Evolutionary conservation across 1,140 invertebrate species (phyloP).

Genomic region (fruit fly (Drosophila melanogaster)): DNA sequence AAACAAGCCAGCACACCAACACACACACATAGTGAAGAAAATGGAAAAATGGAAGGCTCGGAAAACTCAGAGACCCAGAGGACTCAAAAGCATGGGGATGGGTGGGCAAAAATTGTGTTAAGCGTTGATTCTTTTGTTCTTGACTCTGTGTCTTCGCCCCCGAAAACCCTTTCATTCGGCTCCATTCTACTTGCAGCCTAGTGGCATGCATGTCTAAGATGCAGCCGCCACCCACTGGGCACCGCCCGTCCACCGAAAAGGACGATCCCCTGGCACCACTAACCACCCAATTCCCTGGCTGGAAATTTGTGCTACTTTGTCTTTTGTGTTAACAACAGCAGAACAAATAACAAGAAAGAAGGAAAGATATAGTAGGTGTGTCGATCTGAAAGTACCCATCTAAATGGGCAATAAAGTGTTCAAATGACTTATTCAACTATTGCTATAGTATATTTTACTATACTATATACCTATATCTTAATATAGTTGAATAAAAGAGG

Average conservation of each 20-base stretch:
- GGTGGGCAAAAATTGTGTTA: conserved; percentile 69
- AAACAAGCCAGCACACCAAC: neutral
- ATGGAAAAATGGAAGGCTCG: neutral
- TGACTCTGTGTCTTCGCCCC: conserved; percentile 49
- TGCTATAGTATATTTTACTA: too few relatives aligned
- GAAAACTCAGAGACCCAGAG: conserved; percentile 5
- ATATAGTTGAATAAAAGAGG: too few relatives aligned
- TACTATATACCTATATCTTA: too few relatives aligned
- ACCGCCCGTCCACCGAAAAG: neutral
- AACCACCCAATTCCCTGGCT: conserved; percentile 28
- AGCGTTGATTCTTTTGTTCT: conserved; percentile 81
- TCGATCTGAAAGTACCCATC: neutral
- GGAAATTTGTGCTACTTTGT: conserved; percentile 81
- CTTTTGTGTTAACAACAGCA: conserved; percentile 75
- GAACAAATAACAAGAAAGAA: conserved; percentile 14
- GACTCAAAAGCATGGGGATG: neutral
- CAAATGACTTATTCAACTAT: too few relatives aligned
- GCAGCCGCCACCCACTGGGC: conserved; percentile 1
- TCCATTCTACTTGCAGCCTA: conserved; percentile 68
- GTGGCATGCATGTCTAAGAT: conserved; percentile 71
- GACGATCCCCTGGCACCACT: conserved; percentile 5
- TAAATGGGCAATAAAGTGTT: too few relatives aligned
- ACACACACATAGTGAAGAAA: neutral
- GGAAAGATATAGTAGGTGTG: neutral
- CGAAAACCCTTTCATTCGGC: conserved; percentile 69